Base-by-base conservation (phyloP, 1,140 invertebrate species). In the Drosophila repleta region DNA sequence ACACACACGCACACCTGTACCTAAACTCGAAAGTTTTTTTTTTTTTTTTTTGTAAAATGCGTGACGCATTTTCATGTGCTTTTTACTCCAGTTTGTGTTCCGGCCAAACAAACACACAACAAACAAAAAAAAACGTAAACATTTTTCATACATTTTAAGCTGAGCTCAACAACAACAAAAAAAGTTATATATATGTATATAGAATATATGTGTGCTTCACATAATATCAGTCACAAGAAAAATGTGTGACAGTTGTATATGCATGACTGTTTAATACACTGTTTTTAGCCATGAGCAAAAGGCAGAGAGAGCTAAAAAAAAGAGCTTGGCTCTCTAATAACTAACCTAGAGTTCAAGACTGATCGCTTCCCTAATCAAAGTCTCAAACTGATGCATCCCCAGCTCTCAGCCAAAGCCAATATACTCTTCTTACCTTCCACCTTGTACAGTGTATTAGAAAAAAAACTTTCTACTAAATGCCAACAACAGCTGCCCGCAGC, bases 61-160 rank as follows among this genome's bases (percentile, higher is more conserved):
- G 82, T 84, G 65, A 84, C 81, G 81, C 78, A 85, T 84, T 84
- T 80, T 81, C 67, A 85, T 71, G 76, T 69, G 73, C 52, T 61
- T 64, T 45, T 57, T 24, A 51, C 71, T 58, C 32, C 53, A 17
- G 39, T 57, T 69, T 69, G 58, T 70, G 45, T 45, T 13, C 15
- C 26, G 65, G 65, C 58, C 79, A 82, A 80, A 68, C 51, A 53
- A 53, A 53, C 32, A 20, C 7, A 81, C 15, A 29, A 29, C 4
- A 29, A 29, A n/a, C n/a, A n/a, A 46, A 15, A 35, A 8, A 35
- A 67, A 64, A 68, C 67, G 76, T 64, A 67, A 83, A 76, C 58
- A 76, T 76, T 81, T 84, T 74, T 13, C 11, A 45, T 61, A 58
- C 49, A 67, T 74, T 74, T 75, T 62, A 74, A 74, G 64, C 79